Evolutionary conservation across 1,140 invertebrate species (phyloP).

Genomic region (Pseudomyrmex gracilis): DNA sequence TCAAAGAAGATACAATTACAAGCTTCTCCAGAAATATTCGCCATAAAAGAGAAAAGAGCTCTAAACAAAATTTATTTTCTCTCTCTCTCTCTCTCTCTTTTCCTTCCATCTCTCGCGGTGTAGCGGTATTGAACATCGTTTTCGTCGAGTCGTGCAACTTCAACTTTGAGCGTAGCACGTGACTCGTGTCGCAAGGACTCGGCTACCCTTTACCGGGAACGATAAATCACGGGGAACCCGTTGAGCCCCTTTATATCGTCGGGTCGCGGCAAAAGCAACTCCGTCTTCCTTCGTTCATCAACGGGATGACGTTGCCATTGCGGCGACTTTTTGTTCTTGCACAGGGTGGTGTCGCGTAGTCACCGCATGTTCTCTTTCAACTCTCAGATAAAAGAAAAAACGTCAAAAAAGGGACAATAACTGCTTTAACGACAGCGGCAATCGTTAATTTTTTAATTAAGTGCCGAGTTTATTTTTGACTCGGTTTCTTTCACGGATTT

Average conservation of each 20-base stretch:
- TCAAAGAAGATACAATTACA: slow-evolving; percentile 11
- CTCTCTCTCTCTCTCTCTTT: neutral
- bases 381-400: slow-evolving; percentile 20
- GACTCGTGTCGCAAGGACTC: slow-evolving; percentile 47
- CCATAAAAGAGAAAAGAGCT: neutral
- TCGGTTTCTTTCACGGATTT: neutral
- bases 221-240: slow-evolving; percentile 52
- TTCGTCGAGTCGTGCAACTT: slow-evolving; percentile 37
- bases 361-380: slow-evolving; percentile 13
- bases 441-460: neutral
- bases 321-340: slow-evolving; percentile 43
- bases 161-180: slow-evolving; percentile 36
- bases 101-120: neutral
- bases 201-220: slow-evolving; percentile 23
- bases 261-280: slow-evolving; percentile 29
- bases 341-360: slow-evolving; percentile 4
- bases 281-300: slow-evolving; percentile 58
- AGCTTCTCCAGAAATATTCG: neutral
- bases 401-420: slow-evolving; percentile 1
- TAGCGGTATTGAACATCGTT: slow-evolving; percentile 39
- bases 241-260: slow-evolving; percentile 53
- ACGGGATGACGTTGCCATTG: slow-evolving; percentile 44
- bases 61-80: slow-evolving; percentile 16
- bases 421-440: neutral
- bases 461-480: neutral